phyloP scores from a whole-genome alignment of 35 echinoderm and acorn worm genomes.

The Stichopus chloronotus region DNA sequence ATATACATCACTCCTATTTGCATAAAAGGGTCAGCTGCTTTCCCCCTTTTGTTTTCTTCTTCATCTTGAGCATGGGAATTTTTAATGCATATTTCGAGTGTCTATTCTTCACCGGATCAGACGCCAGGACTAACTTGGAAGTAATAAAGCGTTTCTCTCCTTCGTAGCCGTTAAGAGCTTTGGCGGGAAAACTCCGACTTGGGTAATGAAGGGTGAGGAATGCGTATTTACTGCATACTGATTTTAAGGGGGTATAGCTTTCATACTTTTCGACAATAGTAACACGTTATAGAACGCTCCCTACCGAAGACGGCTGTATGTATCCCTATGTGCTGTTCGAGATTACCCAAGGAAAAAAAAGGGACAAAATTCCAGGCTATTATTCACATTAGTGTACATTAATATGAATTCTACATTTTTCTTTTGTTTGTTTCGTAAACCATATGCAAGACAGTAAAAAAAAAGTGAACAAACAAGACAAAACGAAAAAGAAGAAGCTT shows the following conservation, averaged over 20 bases:
- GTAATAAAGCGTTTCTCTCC: not conserved
- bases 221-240: not conserved
- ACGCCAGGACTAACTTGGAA: not conserved
- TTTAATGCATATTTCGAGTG: slow-evolving; percentile 21
- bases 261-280: not conserved
- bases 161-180: slow-evolving; percentile 14
- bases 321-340: not conserved
- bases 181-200: not conserved
- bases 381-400: not conserved
- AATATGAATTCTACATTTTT: not conserved
- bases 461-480: too few relatives aligned
- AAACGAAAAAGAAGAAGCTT: too few relatives aligned
- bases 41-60: not conserved
- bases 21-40: not conserved
- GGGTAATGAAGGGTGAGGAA: not conserved
- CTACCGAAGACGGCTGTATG: too few relatives aligned
- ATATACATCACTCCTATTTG: slow-evolving; percentile 3
- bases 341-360: not conserved
- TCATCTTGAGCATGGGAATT: not conserved
- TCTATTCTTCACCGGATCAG: not conserved
- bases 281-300: not conserved
- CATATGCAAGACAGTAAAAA: not conserved
- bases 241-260: not conserved
- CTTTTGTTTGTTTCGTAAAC: not conserved
- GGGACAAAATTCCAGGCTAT: not conserved